Conservation (phyloP, 30 jellyfish, hydroid and myxozoan genomes). For the Aurelia coerulea region DNA sequence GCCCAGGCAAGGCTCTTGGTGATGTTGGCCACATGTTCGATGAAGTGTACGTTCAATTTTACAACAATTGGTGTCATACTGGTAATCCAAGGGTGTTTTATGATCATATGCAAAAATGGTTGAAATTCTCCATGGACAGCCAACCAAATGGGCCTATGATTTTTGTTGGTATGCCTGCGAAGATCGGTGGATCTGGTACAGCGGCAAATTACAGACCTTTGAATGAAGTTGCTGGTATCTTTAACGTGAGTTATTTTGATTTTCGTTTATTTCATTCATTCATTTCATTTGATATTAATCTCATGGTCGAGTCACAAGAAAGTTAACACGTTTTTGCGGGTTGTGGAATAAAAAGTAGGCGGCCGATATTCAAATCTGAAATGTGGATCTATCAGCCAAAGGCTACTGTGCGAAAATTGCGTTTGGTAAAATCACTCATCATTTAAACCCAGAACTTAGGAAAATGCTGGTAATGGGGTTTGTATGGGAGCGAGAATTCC, state of each 20-base stretch:
- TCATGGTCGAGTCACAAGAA: too few species aligned
- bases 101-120: conserved; percentile 87
- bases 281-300: too few species aligned
- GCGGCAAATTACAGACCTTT: conserved; percentile 93
- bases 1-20: conserved; percentile 92
- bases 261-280: too few species aligned
- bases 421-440: too few species aligned
- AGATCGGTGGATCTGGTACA: conserved; percentile 92
- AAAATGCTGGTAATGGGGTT: too few species aligned
- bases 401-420: too few species aligned
- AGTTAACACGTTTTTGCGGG: too few species aligned
- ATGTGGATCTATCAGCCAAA: too few species aligned
- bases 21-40: conserved; percentile 94
- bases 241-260: conserved; percentile 55
- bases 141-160: conserved; percentile 88
- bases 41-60: conserved; percentile 94
- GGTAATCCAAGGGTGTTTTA: conserved; percentile 91
- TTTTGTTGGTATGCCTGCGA: conserved; percentile 96
- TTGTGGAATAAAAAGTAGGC: too few species aligned
- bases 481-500: too few species aligned
- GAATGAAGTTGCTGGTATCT: conserved; percentile 76
- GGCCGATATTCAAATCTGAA: too few species aligned
- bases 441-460: too few species aligned
- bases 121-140: conserved; percentile 68
- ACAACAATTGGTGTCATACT: conserved; percentile 98